Base-by-base conservation (phyloP, 2,888 invertebrate genomes). In the Anthophora plumipes region DNA sequence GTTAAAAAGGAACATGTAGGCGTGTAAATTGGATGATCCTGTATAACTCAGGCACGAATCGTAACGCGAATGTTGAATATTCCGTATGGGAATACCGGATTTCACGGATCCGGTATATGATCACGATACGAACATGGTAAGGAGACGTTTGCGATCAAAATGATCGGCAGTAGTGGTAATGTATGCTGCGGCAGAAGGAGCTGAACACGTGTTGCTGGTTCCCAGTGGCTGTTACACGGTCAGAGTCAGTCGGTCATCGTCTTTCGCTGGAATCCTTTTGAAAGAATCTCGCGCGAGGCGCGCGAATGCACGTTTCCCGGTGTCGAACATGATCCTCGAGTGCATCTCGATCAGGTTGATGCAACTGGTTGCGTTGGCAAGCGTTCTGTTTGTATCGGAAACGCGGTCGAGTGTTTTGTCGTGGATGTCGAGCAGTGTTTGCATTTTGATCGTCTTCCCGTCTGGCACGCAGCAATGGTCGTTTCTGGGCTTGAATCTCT, bases 171-270 rank as follows among this genome's bases (percentile, higher is more conserved):
- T 70, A 77, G 73, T 67, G 73, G 78, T 60, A 72, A 52, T 57
- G 48, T 17, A 48, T 41, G 68, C 43, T 41, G 46, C 43, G 43
- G 76, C 46, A 73, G 83, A 74, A 86, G 85, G 81, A 81, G 76
- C 25, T 76, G 71, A 52, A 76, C 76, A 72, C 72, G 81, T 75
- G 76, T 70, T 50, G 43, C 14, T 64, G 75, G 70, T 41, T 69
- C 37, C 14, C 41, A 54, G 50, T 37, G 48, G 54, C 52, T 69
- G 82, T 71, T 76, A 66, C 75, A 60, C 57, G 57, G 77, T 68
- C 85, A 77, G n/a, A n/a, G 82, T 83, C 86, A 70, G 82, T 85
- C 69, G 83, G 57, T 81, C 80, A 61, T 70, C 77, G 81, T 85
- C 80, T 75, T 4, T 31, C 68, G 43, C 71, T 50, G 82, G 31